phyloP scores from a whole-genome alignment of 2,888 invertebrate genomes.

The Clanis bilineata region DNA sequence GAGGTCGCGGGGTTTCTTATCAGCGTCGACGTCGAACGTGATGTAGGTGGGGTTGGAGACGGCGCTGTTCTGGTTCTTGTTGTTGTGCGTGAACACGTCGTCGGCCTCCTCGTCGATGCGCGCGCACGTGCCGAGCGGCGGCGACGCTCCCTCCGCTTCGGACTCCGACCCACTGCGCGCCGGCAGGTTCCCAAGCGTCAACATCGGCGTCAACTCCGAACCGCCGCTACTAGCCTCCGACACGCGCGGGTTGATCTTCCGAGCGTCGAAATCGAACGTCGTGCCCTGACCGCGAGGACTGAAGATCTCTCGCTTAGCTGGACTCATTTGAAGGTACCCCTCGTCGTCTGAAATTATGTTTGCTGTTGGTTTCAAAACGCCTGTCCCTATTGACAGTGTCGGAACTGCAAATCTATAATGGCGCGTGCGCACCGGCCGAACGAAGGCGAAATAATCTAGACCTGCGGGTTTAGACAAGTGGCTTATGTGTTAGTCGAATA shows the following conservation, averaged over 20 bases:
- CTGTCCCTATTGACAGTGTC: too few relatives aligned
- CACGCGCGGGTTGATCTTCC: conserved; percentile 50
- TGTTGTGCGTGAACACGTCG: conserved; percentile 63
- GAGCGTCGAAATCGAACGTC: conserved; percentile 79
- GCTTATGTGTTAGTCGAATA: too few relatives aligned
- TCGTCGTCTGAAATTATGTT: conserved; percentile 62
- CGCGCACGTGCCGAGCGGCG: conserved; percentile 47
- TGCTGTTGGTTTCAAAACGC: background rate
- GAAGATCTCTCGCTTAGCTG: conserved; percentile 74
- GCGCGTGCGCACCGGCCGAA: too few relatives aligned
- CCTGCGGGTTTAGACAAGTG: too few relatives aligned
- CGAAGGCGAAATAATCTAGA: too few relatives aligned
- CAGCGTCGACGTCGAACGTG: conserved; percentile 55
- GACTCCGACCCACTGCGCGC: conserved; percentile 69
- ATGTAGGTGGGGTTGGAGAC: conserved; percentile 74
- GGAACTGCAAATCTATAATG: too few relatives aligned
- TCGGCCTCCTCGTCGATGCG: conserved; percentile 68
- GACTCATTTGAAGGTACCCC: conserved; percentile 85
- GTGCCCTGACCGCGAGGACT: conserved; percentile 75
- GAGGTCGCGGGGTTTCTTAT: conserved; percentile 64
- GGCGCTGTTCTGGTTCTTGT: conserved; percentile 55
- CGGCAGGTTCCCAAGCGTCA: conserved; percentile 67
- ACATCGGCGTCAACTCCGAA: conserved; percentile 80
- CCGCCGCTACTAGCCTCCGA: conserved; percentile 54
- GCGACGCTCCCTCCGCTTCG: conserved; percentile 50